These are phyloP conservation scores for Drosophila koepferae DNA, from an alignment of 2,888 invertebrate species.

Conservation along the genomic window DNA sequence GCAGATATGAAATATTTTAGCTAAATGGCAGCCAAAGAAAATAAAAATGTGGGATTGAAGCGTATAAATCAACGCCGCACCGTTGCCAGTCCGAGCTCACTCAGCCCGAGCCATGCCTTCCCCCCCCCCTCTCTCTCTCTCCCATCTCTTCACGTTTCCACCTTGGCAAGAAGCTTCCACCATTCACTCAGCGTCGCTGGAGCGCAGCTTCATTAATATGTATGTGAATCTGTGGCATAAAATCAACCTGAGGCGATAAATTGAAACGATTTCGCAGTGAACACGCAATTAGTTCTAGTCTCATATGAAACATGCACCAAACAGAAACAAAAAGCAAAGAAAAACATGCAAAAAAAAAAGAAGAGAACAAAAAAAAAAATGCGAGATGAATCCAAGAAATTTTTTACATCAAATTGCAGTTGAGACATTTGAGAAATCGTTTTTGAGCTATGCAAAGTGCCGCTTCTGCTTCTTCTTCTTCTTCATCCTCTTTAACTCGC, in stretches of 20 bases:
- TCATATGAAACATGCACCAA: conserved; percentile 35
- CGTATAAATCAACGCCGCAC: conserved; percentile 81
- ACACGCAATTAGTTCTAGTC: conserved; percentile 78
- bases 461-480: not conserved
- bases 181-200: conserved; percentile 33
- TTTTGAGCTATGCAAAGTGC: conserved; percentile 45
- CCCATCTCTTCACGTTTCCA: not conserved
- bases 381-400: conserved; percentile 20
- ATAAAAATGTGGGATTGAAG: conserved; percentile 84
- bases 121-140: no score
- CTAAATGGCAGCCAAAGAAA: conserved; percentile 82
- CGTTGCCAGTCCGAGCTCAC: conserved; percentile 2
- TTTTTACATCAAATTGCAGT: conserved; percentile 54
- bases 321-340: conserved; percentile 1
- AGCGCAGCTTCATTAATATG: conserved; percentile 69
- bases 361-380: not conserved
- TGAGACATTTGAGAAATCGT: conserved; percentile 65
- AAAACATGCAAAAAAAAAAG: conserved; percentile 1
- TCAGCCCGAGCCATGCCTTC: conserved; percentile 1
- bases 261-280: conserved; percentile 77
- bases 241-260: conserved; percentile 79
- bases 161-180: conserved; percentile 6
- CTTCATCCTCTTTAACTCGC: not conserved
- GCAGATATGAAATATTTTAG: conserved; percentile 82
- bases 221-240: conserved; percentile 66